These are phyloP conservation scores for Pollimyrus isidori DNA, from an alignment of 2,113 vertebrate genomes.

Conservation along the genomic window DNA sequence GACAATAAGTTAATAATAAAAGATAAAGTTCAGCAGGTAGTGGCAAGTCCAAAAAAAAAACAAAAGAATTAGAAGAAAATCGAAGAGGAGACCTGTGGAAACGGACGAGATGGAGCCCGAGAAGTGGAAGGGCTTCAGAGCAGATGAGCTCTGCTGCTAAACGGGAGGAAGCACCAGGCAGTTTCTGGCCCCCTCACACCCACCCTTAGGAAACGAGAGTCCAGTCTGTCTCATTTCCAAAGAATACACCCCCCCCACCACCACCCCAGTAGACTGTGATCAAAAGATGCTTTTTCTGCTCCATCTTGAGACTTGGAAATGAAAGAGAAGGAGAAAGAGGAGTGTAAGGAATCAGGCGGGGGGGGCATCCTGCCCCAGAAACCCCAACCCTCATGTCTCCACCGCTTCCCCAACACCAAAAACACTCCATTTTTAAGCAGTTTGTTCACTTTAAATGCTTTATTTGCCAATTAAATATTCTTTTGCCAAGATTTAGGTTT, in stretches of 20 bases:
- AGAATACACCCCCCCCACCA: not conserved
- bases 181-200: not conserved
- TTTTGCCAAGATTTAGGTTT: not conserved
- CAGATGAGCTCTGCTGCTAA: not conserved
- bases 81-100: not conserved
- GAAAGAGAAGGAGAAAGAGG: slow-evolving; percentile 56
- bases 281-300: slow-evolving; percentile 64
- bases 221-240: not conserved
- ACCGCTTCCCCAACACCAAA: not conserved
- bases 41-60: not conserved
- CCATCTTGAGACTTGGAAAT: slow-evolving; percentile 56
- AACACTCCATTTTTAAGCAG: not conserved
- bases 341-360: slow-evolving; percentile 70
- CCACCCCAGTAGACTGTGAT: slow-evolving; percentile 60
- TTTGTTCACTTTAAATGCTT: not conserved
- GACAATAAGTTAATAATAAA: not conserved
- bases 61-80: too few species aligned
- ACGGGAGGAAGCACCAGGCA: not conserved
- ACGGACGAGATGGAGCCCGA: not conserved
- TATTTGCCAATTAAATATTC: not conserved
- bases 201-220: slow-evolving; percentile 4
- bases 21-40: not conserved
- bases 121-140: not conserved
- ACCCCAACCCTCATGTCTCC: not conserved
- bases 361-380: slow-evolving; percentile 69